Evolutionary conservation across 2,797 vertebrate genomes (phyloP).

Genomic region (Hyperoplus immaculatus): DNA sequence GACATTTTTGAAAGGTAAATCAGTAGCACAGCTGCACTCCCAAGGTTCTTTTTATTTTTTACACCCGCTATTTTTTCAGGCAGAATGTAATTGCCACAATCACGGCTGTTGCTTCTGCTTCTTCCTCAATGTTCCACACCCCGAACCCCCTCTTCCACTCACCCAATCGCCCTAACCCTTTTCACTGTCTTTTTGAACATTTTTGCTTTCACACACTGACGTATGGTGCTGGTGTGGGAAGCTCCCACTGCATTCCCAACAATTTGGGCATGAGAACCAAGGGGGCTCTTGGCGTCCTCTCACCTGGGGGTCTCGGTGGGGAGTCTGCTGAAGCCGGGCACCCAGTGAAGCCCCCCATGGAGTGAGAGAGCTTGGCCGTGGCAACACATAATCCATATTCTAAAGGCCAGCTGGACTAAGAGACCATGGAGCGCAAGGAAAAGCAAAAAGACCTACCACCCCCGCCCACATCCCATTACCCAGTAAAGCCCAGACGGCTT

Average conservation of each 20-base stretch:
- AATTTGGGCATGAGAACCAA: conserved; percentile 71
- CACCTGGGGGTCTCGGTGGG: conserved; percentile 82
- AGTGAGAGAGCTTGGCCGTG: conserved; percentile 64
- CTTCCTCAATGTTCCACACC: conserved; percentile 49
- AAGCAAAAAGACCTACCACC: conserved; percentile 71
- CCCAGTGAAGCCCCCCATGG: conserved; percentile 76
- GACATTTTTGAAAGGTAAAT: conserved; percentile 79
- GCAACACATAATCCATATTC: conserved; percentile 85
- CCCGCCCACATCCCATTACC: conserved; percentile 66
- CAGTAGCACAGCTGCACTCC: conserved; percentile 72
- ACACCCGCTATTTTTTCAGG: conserved; percentile 54
- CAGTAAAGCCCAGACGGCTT: conserved; percentile 75
- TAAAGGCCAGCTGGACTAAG: conserved; percentile 85
- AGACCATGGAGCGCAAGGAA: conserved; percentile 73
- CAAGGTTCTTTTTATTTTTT: conserved; percentile 62
- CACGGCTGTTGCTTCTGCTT: conserved; percentile 66
- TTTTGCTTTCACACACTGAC: conserved; percentile 71
- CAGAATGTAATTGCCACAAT: conserved; percentile 77
- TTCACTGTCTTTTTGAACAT: conserved; percentile 51
- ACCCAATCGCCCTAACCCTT: conserved; percentile 50
- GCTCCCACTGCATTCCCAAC: conserved; percentile 67
- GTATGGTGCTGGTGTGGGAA: conserved; percentile 72
- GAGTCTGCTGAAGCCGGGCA: conserved; percentile 72
- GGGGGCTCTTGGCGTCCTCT: conserved; percentile 76
- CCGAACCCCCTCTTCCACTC: conserved; percentile 10